phyloP scores from a whole-genome alignment of 2,113 vertebrate species.

The Rhea pennata region DNA sequence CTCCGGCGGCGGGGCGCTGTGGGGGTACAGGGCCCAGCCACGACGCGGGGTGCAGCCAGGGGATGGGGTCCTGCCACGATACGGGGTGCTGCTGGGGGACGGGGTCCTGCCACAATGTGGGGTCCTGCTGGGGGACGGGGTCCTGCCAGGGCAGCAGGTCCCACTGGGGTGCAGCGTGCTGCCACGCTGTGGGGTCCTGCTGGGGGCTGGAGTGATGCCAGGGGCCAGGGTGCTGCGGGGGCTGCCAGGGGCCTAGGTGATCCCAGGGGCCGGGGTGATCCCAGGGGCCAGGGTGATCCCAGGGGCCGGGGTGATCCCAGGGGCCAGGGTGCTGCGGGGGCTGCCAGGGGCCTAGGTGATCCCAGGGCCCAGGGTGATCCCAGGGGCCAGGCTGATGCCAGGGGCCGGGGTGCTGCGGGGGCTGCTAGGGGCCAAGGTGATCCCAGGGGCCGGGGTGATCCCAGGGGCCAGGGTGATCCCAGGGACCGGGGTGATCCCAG shows the following conservation, averaged over 20 bases:
- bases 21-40: background rate
- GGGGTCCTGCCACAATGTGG: no score
- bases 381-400: no score
- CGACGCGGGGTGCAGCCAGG: fast-evolving
- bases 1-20: slow-evolving; percentile 39
- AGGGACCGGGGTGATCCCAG: no score
- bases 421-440: background rate
- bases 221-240: background rate
- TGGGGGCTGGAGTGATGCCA: fast-evolving
- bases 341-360: background rate
- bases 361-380: no score
- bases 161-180: background rate
- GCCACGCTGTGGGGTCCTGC: background rate
- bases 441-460: no score
- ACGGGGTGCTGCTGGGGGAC: no score
- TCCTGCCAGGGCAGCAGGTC: no score
- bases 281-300: no score
- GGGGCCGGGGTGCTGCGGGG: background rate
- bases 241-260: background rate
- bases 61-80: background rate
- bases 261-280: no score
- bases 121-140: no score
- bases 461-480: no score
- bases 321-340: background rate
- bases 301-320: background rate